A percentile compares a stretch with the other conserved stretches of the same genome.
phyloP scores from a whole-genome alignment of 2,888 invertebrate species.

The Camptogramma bilineatum region DNA sequence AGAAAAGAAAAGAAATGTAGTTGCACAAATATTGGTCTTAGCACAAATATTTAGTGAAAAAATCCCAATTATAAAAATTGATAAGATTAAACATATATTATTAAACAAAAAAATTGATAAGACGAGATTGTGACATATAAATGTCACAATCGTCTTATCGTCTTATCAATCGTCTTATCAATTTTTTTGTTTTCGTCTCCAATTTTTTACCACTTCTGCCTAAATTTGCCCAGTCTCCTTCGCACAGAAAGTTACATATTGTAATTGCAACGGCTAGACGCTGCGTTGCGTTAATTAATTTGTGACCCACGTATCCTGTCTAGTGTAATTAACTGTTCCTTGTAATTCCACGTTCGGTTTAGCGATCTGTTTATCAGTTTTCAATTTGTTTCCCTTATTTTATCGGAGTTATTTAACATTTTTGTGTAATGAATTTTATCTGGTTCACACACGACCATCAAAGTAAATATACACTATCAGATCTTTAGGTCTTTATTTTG shows the following conservation, averaged over 20 bases:
- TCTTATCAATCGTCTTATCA: too few relatives aligned
- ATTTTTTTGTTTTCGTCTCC: too few relatives aligned
- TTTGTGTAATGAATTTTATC: not conserved
- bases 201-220: not conserved
- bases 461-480: not conserved
- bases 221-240: not conserved
- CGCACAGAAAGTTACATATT: not conserved
- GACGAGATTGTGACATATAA: too few relatives aligned
- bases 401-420: not conserved
- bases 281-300: slow-evolving; percentile 1
- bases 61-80: too few relatives aligned
- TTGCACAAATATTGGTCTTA: too few relatives aligned
- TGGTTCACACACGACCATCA: not conserved
- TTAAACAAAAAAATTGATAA: too few relatives aligned
- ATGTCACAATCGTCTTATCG: too few relatives aligned
- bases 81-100: too few relatives aligned
- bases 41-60: too few relatives aligned
- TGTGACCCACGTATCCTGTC: not conserved
- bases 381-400: not conserved
- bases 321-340: not conserved
- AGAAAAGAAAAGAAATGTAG: too few relatives aligned
- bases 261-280: not conserved
- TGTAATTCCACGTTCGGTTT: not conserved
- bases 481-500: not conserved
- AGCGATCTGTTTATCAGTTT: not conserved